A percentile compares a stretch with the other conserved stretches of the same genome.
These are phyloP conservation scores for Noctilio leporinus DNA, from an alignment of 2,113 vertebrate species.

Conservation along the genomic window DNA sequence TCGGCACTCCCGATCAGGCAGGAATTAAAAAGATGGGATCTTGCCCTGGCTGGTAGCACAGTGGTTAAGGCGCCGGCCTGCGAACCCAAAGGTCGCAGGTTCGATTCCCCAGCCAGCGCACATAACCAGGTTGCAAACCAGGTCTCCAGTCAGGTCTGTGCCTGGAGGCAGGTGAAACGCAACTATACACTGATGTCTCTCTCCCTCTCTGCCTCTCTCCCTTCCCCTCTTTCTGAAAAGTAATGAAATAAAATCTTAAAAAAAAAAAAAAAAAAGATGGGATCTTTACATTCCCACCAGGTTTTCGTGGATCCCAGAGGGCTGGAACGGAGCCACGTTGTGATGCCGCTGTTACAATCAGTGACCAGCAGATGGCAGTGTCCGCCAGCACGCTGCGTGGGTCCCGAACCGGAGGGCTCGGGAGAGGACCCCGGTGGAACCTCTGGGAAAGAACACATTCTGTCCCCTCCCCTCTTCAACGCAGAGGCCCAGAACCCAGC, in stretches of 20 bases:
- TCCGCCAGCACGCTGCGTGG: not conserved
- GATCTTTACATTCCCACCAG: not conserved
- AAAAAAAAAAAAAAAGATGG: too few relatives aligned
- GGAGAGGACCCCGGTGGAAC: not conserved
- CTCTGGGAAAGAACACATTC: not conserved
- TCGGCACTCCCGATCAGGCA: not conserved
- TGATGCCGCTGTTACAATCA: not conserved
- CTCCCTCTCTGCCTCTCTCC: too few relatives aligned
- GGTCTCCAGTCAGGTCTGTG: too few relatives aligned
- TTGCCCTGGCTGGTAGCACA: too few relatives aligned
- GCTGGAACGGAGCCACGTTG: not conserved
- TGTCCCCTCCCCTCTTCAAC: not conserved
- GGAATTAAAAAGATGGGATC: not conserved
- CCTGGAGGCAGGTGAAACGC: too few relatives aligned
- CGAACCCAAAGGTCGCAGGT: too few relatives aligned
- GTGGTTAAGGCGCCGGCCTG: too few relatives aligned
- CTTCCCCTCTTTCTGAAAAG: too few relatives aligned
- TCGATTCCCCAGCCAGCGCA: too few relatives aligned
- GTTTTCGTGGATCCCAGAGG: not conserved
- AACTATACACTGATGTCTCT: too few relatives aligned
- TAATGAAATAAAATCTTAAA: too few relatives aligned
- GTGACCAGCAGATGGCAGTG: constrained; percentile 62
- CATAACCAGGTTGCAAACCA: too few relatives aligned
- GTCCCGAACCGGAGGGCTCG: not conserved
- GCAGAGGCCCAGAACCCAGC: not conserved